Conservation (phyloP, 53 echinoderm and acorn worm species). For the Antedon mediterranea region DNA sequence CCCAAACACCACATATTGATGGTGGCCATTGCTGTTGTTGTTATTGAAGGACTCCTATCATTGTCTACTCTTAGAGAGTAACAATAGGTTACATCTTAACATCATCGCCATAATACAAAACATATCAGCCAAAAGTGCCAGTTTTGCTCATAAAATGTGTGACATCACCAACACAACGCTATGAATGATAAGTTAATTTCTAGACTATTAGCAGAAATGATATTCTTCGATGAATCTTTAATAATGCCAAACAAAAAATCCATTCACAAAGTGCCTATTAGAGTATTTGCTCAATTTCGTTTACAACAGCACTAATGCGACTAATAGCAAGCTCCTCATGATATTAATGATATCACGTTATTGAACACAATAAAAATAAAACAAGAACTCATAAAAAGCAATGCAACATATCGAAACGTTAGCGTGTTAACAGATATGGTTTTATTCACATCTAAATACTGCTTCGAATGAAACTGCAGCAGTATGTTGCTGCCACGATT, state of each 20-base stretch:
- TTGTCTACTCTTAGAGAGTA: too few relatives aligned
- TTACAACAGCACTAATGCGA: neutral
- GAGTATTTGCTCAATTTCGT: neutral
- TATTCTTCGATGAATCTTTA: neutral
- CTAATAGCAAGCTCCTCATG: neutral
- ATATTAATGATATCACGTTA: neutral
- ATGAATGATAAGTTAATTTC: too few relatives aligned
- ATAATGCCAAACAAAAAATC: neutral
- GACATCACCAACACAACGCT: too few relatives aligned
- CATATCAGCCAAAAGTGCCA: too few relatives aligned
- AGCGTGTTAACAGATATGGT: neutral
- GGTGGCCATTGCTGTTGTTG: too few relatives aligned
- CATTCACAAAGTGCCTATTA: neutral
- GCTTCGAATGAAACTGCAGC: neutral
- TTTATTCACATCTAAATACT: neutral
- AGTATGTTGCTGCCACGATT: neutral
- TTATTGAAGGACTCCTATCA: too few relatives aligned
- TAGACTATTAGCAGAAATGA: too few relatives aligned
- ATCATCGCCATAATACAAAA: too few relatives aligned
- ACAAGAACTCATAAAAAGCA: neutral
- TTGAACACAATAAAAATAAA: neutral
- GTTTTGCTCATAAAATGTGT: too few relatives aligned
- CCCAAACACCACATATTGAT: too few relatives aligned
- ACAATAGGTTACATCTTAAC: too few relatives aligned
- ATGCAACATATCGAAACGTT: neutral